Evolutionary conservation across 2,113 vertebrate genomes (phyloP).

Genomic region (Callospermophilus lateralis): DNA sequence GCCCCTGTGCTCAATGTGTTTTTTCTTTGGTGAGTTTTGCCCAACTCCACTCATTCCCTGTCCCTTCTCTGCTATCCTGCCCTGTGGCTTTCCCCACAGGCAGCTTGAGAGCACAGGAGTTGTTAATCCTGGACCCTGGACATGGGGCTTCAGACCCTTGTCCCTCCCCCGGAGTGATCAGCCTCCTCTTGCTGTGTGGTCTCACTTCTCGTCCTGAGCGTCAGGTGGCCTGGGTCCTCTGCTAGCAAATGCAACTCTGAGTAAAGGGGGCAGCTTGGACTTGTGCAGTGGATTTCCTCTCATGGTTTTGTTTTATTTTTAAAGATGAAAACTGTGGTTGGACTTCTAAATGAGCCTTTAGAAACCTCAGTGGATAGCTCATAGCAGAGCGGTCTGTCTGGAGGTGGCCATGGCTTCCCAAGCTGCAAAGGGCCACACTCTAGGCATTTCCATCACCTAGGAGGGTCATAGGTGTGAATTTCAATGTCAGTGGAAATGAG

Average conservation of each 20-base stretch:
- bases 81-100: background rate
- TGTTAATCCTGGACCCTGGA: background rate
- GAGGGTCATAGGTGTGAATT: background rate
- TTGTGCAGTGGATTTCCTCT: background rate
- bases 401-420: background rate
- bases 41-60: background rate
- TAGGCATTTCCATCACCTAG: rapidly evolving
- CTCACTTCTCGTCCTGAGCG: background rate
- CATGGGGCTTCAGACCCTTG: background rate
- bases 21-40: background rate
- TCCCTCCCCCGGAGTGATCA: background rate
- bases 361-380: conserved; percentile 4
- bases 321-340: background rate
- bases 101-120: background rate
- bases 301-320: conserved; percentile 32
- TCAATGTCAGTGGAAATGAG: background rate
- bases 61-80: background rate
- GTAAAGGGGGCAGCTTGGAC: background rate
- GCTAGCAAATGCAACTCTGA: background rate
- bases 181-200: background rate
- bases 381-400: background rate
- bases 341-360: conserved; percentile 20
- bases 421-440: background rate
- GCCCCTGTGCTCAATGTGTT: background rate
- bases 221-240: background rate